phyloP scores from a whole-genome alignment of 2,888 invertebrate species.

The Erynnis tages region DNA sequence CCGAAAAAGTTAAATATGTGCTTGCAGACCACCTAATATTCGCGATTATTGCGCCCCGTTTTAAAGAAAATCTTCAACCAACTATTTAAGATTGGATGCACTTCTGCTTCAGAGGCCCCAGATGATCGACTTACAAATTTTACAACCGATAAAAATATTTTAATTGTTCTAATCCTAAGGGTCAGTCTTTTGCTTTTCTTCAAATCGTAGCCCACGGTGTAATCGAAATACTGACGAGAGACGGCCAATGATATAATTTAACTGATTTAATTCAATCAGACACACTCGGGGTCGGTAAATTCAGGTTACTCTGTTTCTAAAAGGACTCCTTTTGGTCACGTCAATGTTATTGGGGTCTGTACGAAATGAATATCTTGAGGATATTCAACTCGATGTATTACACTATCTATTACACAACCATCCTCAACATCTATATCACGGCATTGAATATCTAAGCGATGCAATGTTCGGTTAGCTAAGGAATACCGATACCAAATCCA shows the following conservation, averaged over 20 bases:
- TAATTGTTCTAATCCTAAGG: background rate
- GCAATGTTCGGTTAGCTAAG: constrained; percentile 11
- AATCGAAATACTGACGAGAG: constrained; percentile 71
- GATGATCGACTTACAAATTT: no score
- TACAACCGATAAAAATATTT: no score
- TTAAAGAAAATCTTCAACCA: no score
- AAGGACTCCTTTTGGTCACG: constrained; percentile 43
- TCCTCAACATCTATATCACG: constrained; percentile 11
- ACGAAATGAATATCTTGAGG: background rate
- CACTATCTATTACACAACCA: constrained; percentile 13
- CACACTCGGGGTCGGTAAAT: constrained; percentile 69
- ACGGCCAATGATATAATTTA: constrained; percentile 76
- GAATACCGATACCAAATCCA: constrained; percentile 13
- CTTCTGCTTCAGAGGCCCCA: no score
- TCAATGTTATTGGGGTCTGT: constrained; percentile 50
- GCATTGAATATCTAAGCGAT: constrained; percentile 5
- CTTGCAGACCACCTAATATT: no score
- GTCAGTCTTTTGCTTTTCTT: constrained; percentile 34
- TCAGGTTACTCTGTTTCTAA: constrained; percentile 61
- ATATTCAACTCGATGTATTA: constrained; percentile 1
- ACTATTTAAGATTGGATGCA: no score
- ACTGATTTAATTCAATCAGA: constrained; percentile 74
- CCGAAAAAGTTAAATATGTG: no score
- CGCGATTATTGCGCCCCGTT: no score
- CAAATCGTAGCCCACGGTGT: constrained; percentile 53